phyloP scores from a whole-genome alignment of 2,797 vertebrate genomes.

The Antennarius maculatus region DNA sequence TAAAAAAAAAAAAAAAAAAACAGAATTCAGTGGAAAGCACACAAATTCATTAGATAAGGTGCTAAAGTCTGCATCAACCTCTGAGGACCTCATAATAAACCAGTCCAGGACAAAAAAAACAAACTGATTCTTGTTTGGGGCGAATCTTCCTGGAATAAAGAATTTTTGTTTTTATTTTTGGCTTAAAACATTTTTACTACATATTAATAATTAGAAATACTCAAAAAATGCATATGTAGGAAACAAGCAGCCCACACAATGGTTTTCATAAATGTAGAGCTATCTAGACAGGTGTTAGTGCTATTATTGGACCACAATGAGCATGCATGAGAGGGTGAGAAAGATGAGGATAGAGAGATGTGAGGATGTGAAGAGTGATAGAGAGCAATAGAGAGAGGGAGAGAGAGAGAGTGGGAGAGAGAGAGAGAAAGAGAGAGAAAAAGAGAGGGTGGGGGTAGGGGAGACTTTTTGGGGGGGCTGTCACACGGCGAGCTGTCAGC shows the following conservation, averaged over 20 bases:
- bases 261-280: conserved; percentile 75
- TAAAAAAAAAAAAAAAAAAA: not conserved
- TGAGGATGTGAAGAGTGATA: too few species aligned
- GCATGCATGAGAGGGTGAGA: conserved; percentile 58
- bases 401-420: conserved; percentile 52
- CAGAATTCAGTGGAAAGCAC: too few species aligned
- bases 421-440: conserved; percentile 15
- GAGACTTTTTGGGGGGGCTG: conserved; percentile 46
- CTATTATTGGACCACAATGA: conserved; percentile 79
- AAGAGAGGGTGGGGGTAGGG: conserved; percentile 38
- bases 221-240: conserved; percentile 39
- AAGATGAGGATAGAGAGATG: too few species aligned
- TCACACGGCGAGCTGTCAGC: conserved; percentile 80
- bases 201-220: too few species aligned
- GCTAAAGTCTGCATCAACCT: too few species aligned
- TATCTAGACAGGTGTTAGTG: conserved; percentile 75
- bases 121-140: too few species aligned
- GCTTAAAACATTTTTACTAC: too few species aligned
- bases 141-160: not conserved
- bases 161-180: too few species aligned
- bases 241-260: conserved; percentile 52
- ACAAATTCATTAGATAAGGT: too few species aligned
- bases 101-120: not conserved
- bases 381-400: conserved; percentile 30
- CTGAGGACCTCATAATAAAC: too few species aligned